Evolutionary conservation across 92 coral and sea anemone species (phyloP), one percentile per base, ranked within the genome.

Genomic region (Muricea muricata): DNA sequence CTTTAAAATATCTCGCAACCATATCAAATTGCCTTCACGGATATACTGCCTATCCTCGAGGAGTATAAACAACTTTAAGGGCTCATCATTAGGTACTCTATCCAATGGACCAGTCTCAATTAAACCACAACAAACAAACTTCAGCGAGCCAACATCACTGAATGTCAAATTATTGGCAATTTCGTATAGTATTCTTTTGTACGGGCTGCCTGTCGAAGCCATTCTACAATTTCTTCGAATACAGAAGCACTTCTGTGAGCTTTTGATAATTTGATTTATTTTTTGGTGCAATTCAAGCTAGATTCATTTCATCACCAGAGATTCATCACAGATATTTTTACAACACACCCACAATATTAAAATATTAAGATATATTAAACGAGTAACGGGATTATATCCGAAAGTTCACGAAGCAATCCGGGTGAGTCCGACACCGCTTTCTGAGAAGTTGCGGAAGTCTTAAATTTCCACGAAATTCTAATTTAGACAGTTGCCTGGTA

Each of bases 161-260:
- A 50, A 69, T 0, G 98, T 93, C 18, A 96, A 80, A 41, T 90
- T 95, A 45, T 96, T 97, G 33, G 91, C 86, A 26, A 96, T 81
- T 32, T 85, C 81, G 77, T 90, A 87, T 66, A 96, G 79, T 29
- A 96, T 85, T 2, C 41, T 60, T 23, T 86, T 57, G 54, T 69
- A 84, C 33, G 34, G 55, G 70, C 32, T 56, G 11, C 31, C 61
- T 57, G n/a, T 10, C n/a, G 70, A 40, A 25, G 70, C 70, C 70
- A 63, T 63, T 1, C 12, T 63, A 63, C 11, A 55, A 20, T 47
- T 8, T 18, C 26, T 5, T 46, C 31, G 37, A 1, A 50, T 73
- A 46, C 11, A 30, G 37, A 35, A 28, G 10, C 70, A 28, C 23
- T 2, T 32, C 70, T 32, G 30, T 63, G 18, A 63, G 14, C 65